Base-by-base conservation (phyloP, 2,888 invertebrate genomes). In the Platycheirus rosarum region DNA sequence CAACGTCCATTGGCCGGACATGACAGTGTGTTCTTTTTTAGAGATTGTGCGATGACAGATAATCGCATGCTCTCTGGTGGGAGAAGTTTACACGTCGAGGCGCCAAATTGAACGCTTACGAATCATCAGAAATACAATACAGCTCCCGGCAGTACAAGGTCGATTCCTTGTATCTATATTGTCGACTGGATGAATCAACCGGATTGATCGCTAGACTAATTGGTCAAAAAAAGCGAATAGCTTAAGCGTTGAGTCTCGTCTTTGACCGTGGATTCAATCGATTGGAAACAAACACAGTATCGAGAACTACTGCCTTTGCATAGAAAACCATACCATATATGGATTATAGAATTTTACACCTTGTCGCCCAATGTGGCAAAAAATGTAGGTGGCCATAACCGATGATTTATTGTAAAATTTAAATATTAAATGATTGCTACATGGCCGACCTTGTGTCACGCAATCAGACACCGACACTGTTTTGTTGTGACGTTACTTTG, bases 401-500 rank as follows among this genome's bases (percentile, higher is more conserved):
- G 77, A 77, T 73, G 82, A 82, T 77, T 82, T 82, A 82, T 82
- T 62, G 62, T 40, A 71, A 68, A 77, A 82, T 82, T 82, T 82
- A 82, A 82, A 82, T 82, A 82, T 71, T 82, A 82, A 82, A 82
- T 82, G 82, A 82, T 82, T 77, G 68, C 42, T 68, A 82, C 82
- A 82, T 11, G 68, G 44, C 16, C 77, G 82, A 82, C 82, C 82
- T 82, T 77, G 77, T 82, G 82, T 82, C 82, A 82, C 77, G 82
- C 82, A 82, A 82, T 82, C 80, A 80, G 63, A 48, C 40, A 55
- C 57, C 20, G 35, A 37, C 40, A 7, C 11, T 42, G 7, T 40
- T 42, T 37, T 69, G 32, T 16, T 60, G 35, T 37, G 16, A 14
- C 16, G 13, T 51, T 13, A 29, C 42, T 13, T 20, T 51, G 20